phyloP scores from a whole-genome alignment of 2,797 vertebrate species.

The Eulemur rubriventer region DNA sequence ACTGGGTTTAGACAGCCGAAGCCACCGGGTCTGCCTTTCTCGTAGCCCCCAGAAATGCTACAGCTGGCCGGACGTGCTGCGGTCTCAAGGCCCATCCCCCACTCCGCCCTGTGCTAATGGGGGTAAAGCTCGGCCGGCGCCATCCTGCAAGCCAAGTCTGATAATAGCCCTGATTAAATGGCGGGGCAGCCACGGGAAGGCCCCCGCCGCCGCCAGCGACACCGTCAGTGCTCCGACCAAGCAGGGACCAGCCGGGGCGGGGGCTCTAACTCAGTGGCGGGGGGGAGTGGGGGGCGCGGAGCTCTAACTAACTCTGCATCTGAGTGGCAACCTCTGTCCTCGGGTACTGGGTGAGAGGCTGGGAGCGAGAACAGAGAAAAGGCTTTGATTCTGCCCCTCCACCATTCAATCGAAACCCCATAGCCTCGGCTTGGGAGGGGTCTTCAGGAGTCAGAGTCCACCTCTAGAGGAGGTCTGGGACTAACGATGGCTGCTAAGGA shows the following conservation, averaged over 20 bases:
- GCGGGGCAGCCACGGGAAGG: slow-evolving; percentile 44
- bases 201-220: slow-evolving; percentile 66
- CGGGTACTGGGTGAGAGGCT: background rate
- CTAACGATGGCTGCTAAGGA: background rate
- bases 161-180: slow-evolving; percentile 78
- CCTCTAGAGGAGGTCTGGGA: background rate
- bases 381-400: background rate
- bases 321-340: background rate
- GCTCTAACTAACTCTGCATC: background rate
- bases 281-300: too few species aligned
- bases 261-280: background rate
- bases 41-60: background rate
- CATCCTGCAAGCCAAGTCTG: slow-evolving; percentile 73
- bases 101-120: slow-evolving; percentile 67
- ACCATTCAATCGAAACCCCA: rapidly evolving
- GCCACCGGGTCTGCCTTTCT: background rate
- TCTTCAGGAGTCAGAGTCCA: background rate
- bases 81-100: slow-evolving; percentile 59
- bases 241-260: background rate
- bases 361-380: background rate
- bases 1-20: background rate
- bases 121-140: slow-evolving; percentile 80
- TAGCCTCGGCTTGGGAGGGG: background rate
- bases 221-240: background rate
- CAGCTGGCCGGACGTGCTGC: background rate